Evolutionary conservation across 1,140 invertebrate genomes (phyloP).

Genomic region (Penaeus japonicus): DNA sequence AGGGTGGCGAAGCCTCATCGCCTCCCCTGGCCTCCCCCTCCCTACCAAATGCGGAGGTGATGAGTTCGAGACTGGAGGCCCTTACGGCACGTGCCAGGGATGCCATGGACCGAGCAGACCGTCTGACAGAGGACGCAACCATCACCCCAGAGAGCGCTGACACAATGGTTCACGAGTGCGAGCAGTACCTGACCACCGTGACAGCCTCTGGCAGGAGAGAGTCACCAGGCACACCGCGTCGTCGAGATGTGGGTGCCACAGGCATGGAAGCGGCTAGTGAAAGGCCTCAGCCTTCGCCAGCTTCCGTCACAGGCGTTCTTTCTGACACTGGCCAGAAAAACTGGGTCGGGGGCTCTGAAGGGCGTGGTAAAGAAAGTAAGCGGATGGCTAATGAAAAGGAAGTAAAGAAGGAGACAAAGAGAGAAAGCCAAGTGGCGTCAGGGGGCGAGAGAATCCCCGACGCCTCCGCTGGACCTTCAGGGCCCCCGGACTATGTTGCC

Average conservation of each 20-base stretch:
- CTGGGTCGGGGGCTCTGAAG: conserved; percentile 58
- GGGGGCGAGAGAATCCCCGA: conserved; percentile 24
- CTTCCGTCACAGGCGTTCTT: conserved; percentile 16
- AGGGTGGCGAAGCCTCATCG: neutral
- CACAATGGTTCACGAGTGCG: conserved; percentile 45
- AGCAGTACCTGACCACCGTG: conserved; percentile 45
- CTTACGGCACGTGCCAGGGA: conserved; percentile 73
- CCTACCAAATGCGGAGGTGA: neutral
- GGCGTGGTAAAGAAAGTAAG: conserved; percentile 58
- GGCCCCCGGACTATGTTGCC: conserved; percentile 53
- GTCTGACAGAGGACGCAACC: conserved; percentile 27
- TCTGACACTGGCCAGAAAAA: conserved; percentile 58
- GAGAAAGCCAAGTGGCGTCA: conserved; percentile 40
- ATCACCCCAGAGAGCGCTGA: conserved; percentile 47
- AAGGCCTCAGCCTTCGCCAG: conserved; percentile 9
- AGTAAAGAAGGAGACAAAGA: conserved; percentile 45
- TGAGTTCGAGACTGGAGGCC: conserved; percentile 67
- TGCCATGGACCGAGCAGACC: conserved; percentile 73
- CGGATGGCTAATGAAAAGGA: conserved; percentile 57
- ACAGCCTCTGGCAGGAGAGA: conserved; percentile 13
- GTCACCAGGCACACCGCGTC: neutral
- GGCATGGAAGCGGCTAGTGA: neutral
- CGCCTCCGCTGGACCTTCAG: conserved; percentile 57
- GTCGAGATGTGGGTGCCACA: neutral
- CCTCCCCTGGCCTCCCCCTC: neutral